These are phyloP conservation scores for Incurvaria masculella DNA, from an alignment of 2,888 invertebrate genomes.

Conservation along the genomic window DNA sequence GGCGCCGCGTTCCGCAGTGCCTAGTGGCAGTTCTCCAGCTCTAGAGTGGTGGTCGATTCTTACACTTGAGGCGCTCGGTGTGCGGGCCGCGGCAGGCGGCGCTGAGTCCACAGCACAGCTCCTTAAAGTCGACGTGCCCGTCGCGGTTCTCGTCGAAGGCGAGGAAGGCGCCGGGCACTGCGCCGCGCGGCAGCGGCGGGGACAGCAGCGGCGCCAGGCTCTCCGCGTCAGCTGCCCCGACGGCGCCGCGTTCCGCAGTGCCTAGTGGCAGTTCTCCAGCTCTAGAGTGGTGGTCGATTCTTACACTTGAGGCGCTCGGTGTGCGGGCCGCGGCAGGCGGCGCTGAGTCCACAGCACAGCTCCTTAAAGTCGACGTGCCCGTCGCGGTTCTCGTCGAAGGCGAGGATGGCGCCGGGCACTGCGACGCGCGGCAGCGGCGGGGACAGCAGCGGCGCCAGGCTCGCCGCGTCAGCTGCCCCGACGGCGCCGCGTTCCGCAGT, in stretches of 20 bases:
- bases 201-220: constrained; percentile 68
- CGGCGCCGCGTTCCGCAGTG: constrained; percentile 71
- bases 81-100: constrained; percentile 89
- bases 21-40: constrained; percentile 79
- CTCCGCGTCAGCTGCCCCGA: constrained; percentile 80
- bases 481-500: too few relatives aligned
- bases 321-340: too few relatives aligned
- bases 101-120: constrained; percentile 91
- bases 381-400: too few relatives aligned
- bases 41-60: too few relatives aligned
- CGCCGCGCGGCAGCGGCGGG: constrained; percentile 73
- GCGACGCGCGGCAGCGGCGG: too few relatives aligned
- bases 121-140: constrained; percentile 92
- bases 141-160: constrained; percentile 93
- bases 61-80: constrained; percentile 85
- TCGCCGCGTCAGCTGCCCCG: too few relatives aligned
- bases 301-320: too few relatives aligned
- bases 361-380: too few relatives aligned
- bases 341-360: too few relatives aligned
- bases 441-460: too few relatives aligned
- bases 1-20: constrained; percentile 63
- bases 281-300: too few relatives aligned
- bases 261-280: constrained; percentile 89
- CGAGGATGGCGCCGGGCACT: too few relatives aligned
- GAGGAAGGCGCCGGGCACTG: constrained; percentile 69